phyloP scores from a whole-genome alignment of 2,888 invertebrate species.

The Melipona bicolor region DNA sequence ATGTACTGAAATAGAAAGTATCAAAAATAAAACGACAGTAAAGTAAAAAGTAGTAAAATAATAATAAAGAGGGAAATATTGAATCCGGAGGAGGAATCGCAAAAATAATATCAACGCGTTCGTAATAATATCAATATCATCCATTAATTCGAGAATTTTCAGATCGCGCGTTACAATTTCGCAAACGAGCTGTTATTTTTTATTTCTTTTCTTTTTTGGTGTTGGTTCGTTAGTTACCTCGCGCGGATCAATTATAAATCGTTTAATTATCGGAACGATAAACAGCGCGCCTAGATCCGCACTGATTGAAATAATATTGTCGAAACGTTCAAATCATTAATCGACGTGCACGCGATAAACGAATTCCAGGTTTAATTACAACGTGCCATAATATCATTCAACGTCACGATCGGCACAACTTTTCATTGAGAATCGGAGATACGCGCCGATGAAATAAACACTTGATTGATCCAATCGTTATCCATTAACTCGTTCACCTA shows the following conservation, averaged over 20 bases:
- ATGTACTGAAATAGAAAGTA: no score
- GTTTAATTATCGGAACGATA: background rate
- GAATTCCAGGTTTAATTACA: background rate
- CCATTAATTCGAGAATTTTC: no score
- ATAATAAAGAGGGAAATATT: no score
- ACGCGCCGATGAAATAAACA: background rate
- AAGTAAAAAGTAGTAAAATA: no score
- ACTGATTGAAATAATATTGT: background rate
- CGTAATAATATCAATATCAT: no score
- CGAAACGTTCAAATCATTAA: slow-evolving; percentile 1
- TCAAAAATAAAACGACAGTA: no score
- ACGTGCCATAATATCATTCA: background rate
- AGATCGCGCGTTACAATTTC: background rate
- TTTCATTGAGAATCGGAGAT: background rate
- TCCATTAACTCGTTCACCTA: background rate
- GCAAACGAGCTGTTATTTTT: background rate
- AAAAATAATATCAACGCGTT: no score
- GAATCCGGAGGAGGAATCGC: no score
- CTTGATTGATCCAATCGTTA: background rate
- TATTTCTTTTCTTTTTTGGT: no score
- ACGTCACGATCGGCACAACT: background rate
- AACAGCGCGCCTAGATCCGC: background rate
- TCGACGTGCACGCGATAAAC: background rate
- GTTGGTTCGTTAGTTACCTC: background rate
- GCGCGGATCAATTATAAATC: slow-evolving; percentile 14